Conservation (phyloP, 1,140 invertebrate genomes). For the Oryctes rhinoceros region DNA sequence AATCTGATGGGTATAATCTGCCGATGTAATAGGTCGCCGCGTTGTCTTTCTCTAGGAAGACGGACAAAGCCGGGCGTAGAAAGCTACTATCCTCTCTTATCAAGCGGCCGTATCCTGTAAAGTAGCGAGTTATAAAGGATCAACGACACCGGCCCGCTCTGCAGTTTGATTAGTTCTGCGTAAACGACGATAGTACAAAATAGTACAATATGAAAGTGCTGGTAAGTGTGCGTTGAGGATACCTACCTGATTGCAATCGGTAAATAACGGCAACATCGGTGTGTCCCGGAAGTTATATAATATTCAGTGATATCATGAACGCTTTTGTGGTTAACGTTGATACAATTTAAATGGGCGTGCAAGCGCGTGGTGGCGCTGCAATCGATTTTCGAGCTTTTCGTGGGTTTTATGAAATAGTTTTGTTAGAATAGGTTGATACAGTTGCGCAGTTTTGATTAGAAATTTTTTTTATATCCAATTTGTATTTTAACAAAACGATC, state of each 20-base stretch:
- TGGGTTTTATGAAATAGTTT: too few species aligned
- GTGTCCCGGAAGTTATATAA: neutral
- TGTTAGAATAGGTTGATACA: too few species aligned
- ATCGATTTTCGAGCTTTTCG: neutral
- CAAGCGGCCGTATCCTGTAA: constrained; percentile 3
- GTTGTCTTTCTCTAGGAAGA: constrained; percentile 15
- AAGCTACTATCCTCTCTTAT: constrained; percentile 21
- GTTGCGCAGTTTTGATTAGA: too few species aligned
- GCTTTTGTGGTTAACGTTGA: neutral
- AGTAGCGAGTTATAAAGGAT: constrained; percentile 32
- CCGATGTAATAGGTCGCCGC: neutral
- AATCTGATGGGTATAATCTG: neutral
- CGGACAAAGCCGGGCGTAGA: neutral
- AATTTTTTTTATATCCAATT: too few species aligned
- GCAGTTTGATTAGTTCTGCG: constrained; percentile 35
- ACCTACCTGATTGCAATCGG: neutral
- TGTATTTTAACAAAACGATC: too few species aligned
- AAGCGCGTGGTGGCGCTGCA: neutral
- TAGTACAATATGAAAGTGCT: constrained; percentile 24
- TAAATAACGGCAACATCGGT: neutral
- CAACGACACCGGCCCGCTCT: constrained; percentile 13
- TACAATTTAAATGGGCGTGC: neutral
- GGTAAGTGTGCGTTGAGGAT: constrained; percentile 8
- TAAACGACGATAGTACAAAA: constrained; percentile 26
- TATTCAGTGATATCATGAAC: constrained; percentile 6